Evolutionary conservation across 2,797 vertebrate genomes (phyloP).

Genomic region (Silurus lanzhouensis): DNA sequence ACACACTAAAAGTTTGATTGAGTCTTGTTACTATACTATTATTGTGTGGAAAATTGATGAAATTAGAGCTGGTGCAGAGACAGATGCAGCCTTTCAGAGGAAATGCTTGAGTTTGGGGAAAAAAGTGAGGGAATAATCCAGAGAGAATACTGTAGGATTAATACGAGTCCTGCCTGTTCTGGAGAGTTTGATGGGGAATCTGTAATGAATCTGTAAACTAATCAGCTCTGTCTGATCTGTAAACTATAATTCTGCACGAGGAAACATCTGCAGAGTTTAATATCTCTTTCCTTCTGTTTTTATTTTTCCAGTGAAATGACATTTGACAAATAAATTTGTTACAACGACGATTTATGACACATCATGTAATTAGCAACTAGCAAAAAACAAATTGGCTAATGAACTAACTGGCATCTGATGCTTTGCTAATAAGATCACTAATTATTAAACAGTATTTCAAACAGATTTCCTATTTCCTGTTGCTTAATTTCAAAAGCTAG

Average conservation of each 20-base stretch:
- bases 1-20: neutral
- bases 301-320: neutral
- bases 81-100: constrained; percentile 2
- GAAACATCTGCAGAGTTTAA: neutral
- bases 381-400: neutral
- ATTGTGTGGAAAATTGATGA: constrained; percentile 46
- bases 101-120: neutral
- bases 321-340: too few relatives aligned
- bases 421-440: neutral
- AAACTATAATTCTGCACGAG: neutral
- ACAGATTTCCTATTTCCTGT: neutral
- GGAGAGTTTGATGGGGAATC: constrained; percentile 7
- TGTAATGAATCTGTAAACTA: constrained; percentile 1
- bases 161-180: constrained; percentile 19
- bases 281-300: neutral
- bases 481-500: neutral
- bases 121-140: neutral
- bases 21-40: constrained; percentile 13
- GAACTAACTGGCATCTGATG: neutral
- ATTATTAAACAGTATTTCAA: neutral
- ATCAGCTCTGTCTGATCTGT: neutral
- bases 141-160: neutral
- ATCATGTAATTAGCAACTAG: neutral
- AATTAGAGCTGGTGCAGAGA: constrained; percentile 36
- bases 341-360: too few relatives aligned